Evolutionary conservation across 2,888 invertebrate genomes (phyloP).

Genomic region (Machimus rusticus): DNA sequence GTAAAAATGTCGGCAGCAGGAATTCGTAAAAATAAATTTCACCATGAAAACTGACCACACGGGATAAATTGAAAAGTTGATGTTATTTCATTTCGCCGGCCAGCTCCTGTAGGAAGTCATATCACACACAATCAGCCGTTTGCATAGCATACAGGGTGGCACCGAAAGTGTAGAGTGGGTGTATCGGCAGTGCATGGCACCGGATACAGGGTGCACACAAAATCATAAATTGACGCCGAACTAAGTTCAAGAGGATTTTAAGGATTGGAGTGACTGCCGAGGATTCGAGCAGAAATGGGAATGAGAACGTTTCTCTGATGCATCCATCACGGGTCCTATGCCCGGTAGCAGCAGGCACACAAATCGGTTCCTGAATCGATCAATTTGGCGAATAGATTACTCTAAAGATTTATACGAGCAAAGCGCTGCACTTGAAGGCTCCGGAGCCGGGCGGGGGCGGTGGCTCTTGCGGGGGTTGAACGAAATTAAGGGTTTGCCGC

Average conservation of each 20-base stretch:
- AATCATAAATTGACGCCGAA: constrained; percentile 38
- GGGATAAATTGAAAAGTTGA: constrained; percentile 32
- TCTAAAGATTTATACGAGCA: constrained; percentile 34
- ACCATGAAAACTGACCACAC: background rate
- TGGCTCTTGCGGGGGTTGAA: background rate
- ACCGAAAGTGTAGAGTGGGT: background rate
- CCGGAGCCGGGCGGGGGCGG: background rate
- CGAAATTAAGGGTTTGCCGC: constrained; percentile 1
- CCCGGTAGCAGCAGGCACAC: constrained; percentile 12
- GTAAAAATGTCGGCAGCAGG: constrained; percentile 34
- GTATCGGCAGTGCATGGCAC: background rate
- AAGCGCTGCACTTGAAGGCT: constrained; percentile 25
- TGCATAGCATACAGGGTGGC: background rate
- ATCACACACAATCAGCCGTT: background rate
- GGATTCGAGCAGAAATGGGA: background rate
- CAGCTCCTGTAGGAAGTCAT: background rate
- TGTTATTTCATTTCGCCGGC: constrained; percentile 28
- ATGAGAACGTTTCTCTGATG: background rate
- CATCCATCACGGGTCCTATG: constrained; percentile 13
- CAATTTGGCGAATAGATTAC: constrained; percentile 23
- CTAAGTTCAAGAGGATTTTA: constrained; percentile 35
- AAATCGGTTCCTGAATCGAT: constrained; percentile 32
- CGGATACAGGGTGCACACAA: constrained; percentile 5
- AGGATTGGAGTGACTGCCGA: constrained; percentile 22
- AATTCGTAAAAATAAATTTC: constrained; percentile 35